phyloP scores from a whole-genome alignment of 1,140 invertebrate genomes.

The Zaprionus ghesquierei region DNA sequence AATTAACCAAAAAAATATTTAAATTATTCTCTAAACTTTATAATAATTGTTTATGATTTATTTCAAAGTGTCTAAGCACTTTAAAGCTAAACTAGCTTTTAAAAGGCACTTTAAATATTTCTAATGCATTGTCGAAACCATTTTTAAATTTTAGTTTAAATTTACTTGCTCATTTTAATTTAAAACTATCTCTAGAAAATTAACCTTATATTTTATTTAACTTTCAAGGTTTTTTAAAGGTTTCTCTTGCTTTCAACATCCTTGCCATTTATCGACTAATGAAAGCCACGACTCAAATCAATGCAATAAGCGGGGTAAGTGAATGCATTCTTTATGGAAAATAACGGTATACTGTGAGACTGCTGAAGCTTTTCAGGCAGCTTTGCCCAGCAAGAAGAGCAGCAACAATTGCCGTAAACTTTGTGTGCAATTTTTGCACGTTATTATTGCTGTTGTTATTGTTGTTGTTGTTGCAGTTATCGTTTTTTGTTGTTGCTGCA shows the following conservation, averaged over 20 bases:
- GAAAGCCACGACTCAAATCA: neutral
- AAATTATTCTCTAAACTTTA: no score
- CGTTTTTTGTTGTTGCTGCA: constrained; percentile 22
- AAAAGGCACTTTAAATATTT: no score
- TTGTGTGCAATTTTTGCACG: constrained; percentile 38
- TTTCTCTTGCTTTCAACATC: no score
- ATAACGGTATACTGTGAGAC: neutral
- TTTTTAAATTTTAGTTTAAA: no score
- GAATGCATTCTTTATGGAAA: constrained; percentile 9
- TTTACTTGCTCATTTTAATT: no score
- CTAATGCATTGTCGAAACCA: no score
- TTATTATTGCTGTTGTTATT: constrained; percentile 21
- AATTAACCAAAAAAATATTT: no score
- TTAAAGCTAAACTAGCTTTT: neutral
- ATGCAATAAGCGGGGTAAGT: constrained; percentile 3
- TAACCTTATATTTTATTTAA: no score
- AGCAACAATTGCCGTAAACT: constrained; percentile 29
- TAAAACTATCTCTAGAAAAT: no score
- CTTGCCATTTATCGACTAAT: neutral
- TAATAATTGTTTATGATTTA: no score
- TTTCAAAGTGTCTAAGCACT: neutral
- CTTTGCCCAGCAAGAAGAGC: neutral
- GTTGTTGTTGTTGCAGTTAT: constrained; percentile 27
- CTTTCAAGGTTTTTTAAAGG: no score
- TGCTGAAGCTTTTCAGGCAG: neutral